Conservation (phyloP, 2,113 vertebrate genomes). For the Myiagra hebetior region DNA sequence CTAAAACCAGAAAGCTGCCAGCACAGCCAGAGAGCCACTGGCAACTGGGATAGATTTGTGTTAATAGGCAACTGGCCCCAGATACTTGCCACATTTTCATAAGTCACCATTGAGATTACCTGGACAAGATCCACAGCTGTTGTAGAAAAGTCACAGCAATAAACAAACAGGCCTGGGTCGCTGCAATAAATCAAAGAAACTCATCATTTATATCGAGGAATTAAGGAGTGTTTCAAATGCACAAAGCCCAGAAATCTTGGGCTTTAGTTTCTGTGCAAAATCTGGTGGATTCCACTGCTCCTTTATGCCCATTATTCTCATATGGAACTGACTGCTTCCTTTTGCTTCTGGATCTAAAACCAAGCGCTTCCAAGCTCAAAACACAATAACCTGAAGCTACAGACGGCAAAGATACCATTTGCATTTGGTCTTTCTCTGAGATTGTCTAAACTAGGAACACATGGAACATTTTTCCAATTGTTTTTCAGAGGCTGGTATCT, state of each 20-base stretch:
- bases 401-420: not conserved
- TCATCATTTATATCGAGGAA: not conserved
- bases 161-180: conserved; percentile 91
- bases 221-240: not conserved
- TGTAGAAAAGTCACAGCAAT: conserved; percentile 94
- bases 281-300: not conserved
- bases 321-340: not conserved
- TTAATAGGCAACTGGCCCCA: not conserved
- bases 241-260: not conserved
- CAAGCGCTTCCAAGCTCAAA: not conserved
- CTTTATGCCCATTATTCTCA: not conserved
- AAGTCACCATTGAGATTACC: conserved; percentile 66
- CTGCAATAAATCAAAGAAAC: conserved; percentile 72
- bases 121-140: conserved; percentile 90
- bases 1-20: not conserved
- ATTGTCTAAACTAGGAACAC: not conserved
- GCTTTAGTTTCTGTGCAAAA: not conserved
- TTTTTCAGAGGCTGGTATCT: not conserved
- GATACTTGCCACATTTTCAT: not conserved
- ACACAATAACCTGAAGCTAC: not conserved
- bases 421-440: not conserved
- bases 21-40: not conserved
- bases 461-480: not conserved
- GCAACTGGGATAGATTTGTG: not conserved
- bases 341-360: not conserved